A percentile compares a stretch with the other conserved stretches of the same genome.
Conservation (phyloP, 2,797 vertebrate genomes). For the Phataginus tetradactyla region DNA sequence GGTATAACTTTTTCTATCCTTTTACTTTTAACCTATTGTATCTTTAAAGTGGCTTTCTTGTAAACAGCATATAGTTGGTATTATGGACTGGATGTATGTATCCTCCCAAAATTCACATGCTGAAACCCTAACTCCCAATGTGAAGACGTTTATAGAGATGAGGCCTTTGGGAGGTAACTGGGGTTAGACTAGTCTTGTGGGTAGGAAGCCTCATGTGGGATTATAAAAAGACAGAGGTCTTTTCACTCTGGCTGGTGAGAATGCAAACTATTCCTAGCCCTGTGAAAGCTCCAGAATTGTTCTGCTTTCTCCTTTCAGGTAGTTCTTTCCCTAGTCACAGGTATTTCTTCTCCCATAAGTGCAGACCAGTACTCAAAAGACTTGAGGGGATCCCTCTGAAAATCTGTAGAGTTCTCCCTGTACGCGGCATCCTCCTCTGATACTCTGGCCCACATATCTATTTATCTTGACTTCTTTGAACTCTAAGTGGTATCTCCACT, state of each 20-base stretch:
- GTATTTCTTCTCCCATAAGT: not conserved
- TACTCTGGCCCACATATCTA: not conserved
- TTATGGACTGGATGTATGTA: not conserved
- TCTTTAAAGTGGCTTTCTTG: not conserved
- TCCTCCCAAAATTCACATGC: not conserved
- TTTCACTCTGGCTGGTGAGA: not conserved
- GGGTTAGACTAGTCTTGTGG: not conserved
- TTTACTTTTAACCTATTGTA: not conserved
- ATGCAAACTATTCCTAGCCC: not conserved
- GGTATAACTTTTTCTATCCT: not conserved
- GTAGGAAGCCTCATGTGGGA: not conserved
- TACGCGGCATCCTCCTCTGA: not conserved
- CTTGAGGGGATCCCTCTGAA: not conserved
- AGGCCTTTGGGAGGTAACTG: not conserved
- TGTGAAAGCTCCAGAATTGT: not conserved
- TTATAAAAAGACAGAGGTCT: not conserved
- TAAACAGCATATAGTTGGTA: not conserved
- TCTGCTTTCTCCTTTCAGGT: not conserved
- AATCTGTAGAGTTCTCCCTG: not conserved
- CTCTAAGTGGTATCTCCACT: not conserved
- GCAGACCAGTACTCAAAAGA: not conserved
- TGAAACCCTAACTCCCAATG: not conserved
- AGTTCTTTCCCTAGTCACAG: not conserved
- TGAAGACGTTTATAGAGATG: not conserved
- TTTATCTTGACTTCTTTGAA: not conserved